Conservation (phyloP, 1,140 invertebrate species). For the Xylocopa sonorina region DNA sequence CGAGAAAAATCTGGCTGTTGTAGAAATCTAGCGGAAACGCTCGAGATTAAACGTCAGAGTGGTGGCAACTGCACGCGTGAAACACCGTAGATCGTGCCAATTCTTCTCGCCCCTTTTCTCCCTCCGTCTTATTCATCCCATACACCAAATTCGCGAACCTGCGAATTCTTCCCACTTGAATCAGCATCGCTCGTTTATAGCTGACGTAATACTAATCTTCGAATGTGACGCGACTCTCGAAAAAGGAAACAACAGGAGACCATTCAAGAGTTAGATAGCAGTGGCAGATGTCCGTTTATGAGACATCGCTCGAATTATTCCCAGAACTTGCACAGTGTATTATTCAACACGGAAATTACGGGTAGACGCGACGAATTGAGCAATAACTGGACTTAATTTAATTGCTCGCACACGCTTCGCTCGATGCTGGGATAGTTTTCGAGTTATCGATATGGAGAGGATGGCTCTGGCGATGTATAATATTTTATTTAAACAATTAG, state of each 20-base stretch:
- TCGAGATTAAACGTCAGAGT: neutral
- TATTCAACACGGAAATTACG: no score
- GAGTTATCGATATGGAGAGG: no score
- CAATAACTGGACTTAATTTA: no score
- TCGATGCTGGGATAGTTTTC: no score
- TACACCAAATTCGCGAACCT: constrained; percentile 24
- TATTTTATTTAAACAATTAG: no score
- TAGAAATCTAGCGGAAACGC: neutral
- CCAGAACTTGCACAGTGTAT: neutral
- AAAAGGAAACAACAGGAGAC: neutral
- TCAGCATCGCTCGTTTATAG: neutral
- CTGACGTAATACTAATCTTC: constrained; percentile 7
- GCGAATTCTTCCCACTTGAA: neutral
- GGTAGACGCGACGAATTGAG: no score
- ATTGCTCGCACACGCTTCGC: no score
- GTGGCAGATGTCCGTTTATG: neutral
- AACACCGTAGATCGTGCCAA: neutral
- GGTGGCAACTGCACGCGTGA: constrained; percentile 7
- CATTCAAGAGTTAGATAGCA: neutral
- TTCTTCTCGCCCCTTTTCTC: neutral
- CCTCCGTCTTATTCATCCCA: neutral
- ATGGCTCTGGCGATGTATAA: no score
- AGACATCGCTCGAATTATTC: neutral
- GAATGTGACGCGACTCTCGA: neutral
- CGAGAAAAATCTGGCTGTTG: no score